Evolutionary conservation across 1,140 invertebrate species (phyloP), one percentile per base, ranked within the genome.

Genomic region (Ectropis grisescens): DNA sequence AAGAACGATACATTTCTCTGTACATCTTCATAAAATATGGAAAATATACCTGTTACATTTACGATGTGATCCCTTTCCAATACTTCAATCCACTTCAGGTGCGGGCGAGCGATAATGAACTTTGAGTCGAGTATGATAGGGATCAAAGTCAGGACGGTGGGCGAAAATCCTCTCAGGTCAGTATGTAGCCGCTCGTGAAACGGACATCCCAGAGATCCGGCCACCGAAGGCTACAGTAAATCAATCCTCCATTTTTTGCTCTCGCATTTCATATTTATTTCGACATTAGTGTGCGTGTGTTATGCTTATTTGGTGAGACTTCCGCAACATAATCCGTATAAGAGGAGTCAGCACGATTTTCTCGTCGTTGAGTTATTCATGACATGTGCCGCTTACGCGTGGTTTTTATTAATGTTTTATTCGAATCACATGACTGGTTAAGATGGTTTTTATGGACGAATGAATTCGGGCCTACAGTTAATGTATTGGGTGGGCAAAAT

Each of bases 251-350:
- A 50, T 50, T 53, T 53, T 49, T 39, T 48, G 29, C 41, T 27
- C 48, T 57, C 46, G 47, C 53, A 49, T 53, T 49, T 57, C 46
- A 48, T 57, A 57, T 57, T 57, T 57, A 41, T 43, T 37, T 42
- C 41, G 34, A 40, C 49, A 57, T 57, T 57, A 53, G 49, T 45
- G 42, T 25, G 16, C 16, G 16, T 19, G 16, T 8, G 16, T 19
- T 19, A 19, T 19, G 16, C 16, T 19, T 19, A 19, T 19, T 19
- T 19, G 16, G 16, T 4, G 8, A 19, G 16, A 19, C 16, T 19
- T 19, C 13, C 9, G 35, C 45, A 45, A 50, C 24, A 26, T 30
- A 45, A 49, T 45, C 29, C 22, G 37, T 35, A 37, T 35, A 37
- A 36, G 37, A 36, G 37, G 24, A 29, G 28, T 32, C 25, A 19